Evolutionary conservation across 2,113 vertebrate species (phyloP), one percentile per base, ranked within the genome.

Genomic region (Mirza zaza): DNA sequence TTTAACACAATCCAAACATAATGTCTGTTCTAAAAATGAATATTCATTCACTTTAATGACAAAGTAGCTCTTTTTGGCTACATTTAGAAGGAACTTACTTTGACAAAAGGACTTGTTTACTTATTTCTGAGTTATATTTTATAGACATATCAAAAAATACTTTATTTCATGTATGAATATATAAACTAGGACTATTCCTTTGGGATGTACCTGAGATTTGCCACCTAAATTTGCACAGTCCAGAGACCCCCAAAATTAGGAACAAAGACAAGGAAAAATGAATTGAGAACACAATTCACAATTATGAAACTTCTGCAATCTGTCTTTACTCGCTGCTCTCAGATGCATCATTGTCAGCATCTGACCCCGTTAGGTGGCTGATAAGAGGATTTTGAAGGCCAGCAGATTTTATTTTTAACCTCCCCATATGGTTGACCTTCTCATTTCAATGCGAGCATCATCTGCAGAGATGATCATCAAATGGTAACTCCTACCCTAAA

Each of bases 381-480:
- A 93, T 97, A 97, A 97, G 93, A 97, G 96, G 90, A 96, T 97
- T 97, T 80, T 94, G 95, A 97, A 94, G 95, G 93, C 89, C 96
- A 96, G 96, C 95, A 97, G 95, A 97, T 97, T 98, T 97, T 97
- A 97, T 95, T 97, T 97, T 97, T 97, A 97, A 97, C 93, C 89
- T 96, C 89, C 67, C 97, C 96, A 97, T 97, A 96, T 97, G 97
- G 94, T 0, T 97, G 91, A 97, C 98, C 97, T 96, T 96, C 93
- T 88, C 90, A 34, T 89, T 95, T 94, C 96, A 96, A 89, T 91
- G 73, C 80, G 79, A 97, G 93, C 75, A 94, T 94, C 96, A 93
- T 96, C 89, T 65, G 81, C 91, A 96, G 95, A 95, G 88, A 97
- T n/a, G 86, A 93, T 95, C 86, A 96, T 94, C 89, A 90, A 92